Evolutionary conservation across 2,797 vertebrate genomes (phyloP), one percentile per base, ranked within the genome.

Genomic region (Florisuga fusca): DNA sequence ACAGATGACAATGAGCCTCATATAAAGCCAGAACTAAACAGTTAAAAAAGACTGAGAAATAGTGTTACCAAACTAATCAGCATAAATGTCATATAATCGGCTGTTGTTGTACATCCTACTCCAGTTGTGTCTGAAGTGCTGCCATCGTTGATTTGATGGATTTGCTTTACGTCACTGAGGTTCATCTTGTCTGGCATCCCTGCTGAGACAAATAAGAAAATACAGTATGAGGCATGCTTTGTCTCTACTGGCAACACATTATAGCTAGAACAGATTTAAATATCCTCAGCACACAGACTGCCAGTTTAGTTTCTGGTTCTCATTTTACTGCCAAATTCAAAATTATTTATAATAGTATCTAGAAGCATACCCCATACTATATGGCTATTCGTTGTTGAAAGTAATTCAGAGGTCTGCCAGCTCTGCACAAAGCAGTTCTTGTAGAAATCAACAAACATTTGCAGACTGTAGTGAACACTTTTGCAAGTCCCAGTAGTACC

Each of bases 121-220:
- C 96, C 97, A 54, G 98, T 96, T 91, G 92, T 93, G 90, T 98
- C 96, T 94, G 91, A 95, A 88, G 80, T 82, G 87, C 91, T 96
- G 86, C 94, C 96, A 69, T 95, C 84, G 29, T 96, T 95, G 63
- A 94, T 97, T 93, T 97, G 97, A 96, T 97, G 97, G 92, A 97
- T 97, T 96, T 97, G 97, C 91, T 98, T 97, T 89, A 98, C 96
- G 55, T 98, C 98, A 95, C 97, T 98, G 96, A 97, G 87, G 92
- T 97, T 97, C 68, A 4, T 94, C 93, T 98, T 98, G 95, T 98
- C 98, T 93, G 98, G 98, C 93, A 97, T 97, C 98, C 98, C 99
- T 99, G 98, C 76, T 94, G 95, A 97, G 95, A 92, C 90, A 97
- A 97, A 96, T 57, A 92, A 94, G 73, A 97, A 95, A 96, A 92